Conservation (phyloP, 92 coral and sea anemone species). For the Umimayanthus chanpuru region DNA sequence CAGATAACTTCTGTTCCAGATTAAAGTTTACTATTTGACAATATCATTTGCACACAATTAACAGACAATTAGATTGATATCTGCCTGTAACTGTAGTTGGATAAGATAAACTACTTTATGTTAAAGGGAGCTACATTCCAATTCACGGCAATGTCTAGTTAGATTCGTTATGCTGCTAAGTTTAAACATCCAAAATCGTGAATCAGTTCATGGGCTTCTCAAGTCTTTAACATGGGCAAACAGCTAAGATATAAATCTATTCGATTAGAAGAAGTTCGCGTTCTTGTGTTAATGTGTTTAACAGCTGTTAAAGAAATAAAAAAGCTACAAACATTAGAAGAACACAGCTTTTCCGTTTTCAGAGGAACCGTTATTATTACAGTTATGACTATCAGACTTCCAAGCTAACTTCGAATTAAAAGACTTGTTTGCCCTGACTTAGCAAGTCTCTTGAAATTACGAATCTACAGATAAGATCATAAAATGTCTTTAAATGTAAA, state of each 20-base stretch:
- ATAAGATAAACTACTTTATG: neutral
- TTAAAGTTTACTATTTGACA: neutral
- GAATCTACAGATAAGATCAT: too few relatives aligned
- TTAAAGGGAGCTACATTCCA: neutral
- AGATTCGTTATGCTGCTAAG: neutral
- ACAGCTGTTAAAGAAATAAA: neutral
- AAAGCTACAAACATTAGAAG: too few relatives aligned
- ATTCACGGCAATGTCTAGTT: too few relatives aligned
- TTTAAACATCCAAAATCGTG: neutral
- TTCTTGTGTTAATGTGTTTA: too few relatives aligned
- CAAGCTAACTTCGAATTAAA: neutral
- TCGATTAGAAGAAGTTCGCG: too few relatives aligned
- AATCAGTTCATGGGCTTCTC: neutral
- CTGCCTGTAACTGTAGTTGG: neutral
- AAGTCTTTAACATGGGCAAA: too few relatives aligned
- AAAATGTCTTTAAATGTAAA: neutral
- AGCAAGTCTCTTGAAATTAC: neutral
- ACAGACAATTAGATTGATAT: conserved; percentile 4
- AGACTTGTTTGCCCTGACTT: neutral
- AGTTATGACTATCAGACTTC: neutral
- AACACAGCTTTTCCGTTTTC: neutral
- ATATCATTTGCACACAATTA: conserved; percentile 12
- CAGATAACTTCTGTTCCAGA: neutral
- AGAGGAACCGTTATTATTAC: too few relatives aligned
- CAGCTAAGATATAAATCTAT: too few relatives aligned